phyloP scores from a whole-genome alignment of 2,797 vertebrate species.

The Artibeus jamaicensis region DNA sequence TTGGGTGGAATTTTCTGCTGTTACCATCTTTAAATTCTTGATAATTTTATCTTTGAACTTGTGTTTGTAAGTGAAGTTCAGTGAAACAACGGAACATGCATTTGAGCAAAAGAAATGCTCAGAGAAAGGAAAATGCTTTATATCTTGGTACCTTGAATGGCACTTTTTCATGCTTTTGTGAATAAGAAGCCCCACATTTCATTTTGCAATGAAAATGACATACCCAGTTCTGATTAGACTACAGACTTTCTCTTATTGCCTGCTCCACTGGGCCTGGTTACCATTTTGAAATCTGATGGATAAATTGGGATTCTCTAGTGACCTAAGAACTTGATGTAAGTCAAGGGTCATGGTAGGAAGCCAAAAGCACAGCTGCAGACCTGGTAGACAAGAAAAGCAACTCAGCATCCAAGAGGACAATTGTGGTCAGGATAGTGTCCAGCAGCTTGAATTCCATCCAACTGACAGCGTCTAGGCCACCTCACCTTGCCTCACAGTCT shows the following conservation, averaged over 20 bases:
- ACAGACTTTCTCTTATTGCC: not conserved
- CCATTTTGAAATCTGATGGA: not conserved
- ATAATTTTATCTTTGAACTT: not conserved
- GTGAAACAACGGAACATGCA: not conserved
- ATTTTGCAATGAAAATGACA: not conserved
- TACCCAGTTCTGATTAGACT: not conserved
- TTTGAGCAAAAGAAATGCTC: not conserved
- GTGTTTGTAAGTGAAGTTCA: not conserved
- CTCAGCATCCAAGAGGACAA: not conserved
- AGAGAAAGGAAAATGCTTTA: not conserved
- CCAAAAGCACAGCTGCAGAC: conserved; percentile 7
- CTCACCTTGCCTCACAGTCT: not conserved
- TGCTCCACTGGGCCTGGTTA: not conserved
- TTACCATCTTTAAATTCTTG: not conserved
- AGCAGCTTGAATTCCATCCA: conserved; percentile 10
- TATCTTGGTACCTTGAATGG: not conserved
- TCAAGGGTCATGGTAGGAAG: conserved; percentile 10
- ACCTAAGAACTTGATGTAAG: not conserved
- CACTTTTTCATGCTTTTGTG: not conserved
- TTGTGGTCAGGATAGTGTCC: not conserved
- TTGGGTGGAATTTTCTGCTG: not conserved
- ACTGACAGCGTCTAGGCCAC: not conserved
- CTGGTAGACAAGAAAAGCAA: not conserved
- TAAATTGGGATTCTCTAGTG: not conserved
- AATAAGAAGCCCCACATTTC: not conserved